Conservation (phyloP, 2,113 vertebrate species). For the Lota lota region DNA sequence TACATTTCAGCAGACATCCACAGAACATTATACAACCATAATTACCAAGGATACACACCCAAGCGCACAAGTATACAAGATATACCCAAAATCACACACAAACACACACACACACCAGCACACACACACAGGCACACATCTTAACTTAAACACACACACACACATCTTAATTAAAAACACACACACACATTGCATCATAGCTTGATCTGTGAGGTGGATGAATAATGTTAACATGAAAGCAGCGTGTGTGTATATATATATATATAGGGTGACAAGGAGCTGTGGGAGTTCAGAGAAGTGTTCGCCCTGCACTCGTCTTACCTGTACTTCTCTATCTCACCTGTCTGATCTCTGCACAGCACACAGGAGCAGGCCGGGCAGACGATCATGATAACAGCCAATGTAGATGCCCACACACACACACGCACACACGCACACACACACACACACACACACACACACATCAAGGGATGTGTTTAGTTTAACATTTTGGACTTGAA, state of each 20-base stretch:
- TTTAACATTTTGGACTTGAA: no score
- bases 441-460: not conserved
- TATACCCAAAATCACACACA: no score
- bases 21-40: no score
- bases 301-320: no score
- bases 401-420: constrained; percentile 21
- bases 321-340: no score
- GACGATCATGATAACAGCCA: constrained; percentile 60
- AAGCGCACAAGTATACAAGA: no score
- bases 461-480: not conserved
- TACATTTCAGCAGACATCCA: no score
- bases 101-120: not conserved
- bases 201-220: constrained; percentile 25
- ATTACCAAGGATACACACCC: no score
- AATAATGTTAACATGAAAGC: no score
- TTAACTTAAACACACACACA: constrained; percentile 22
- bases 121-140: not conserved
- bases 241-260: no score
- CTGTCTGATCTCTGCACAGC: constrained; percentile 12
- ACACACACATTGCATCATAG: constrained; percentile 39
- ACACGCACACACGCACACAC: no score
- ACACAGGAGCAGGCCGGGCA: constrained; percentile 50
- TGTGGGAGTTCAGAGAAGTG: constrained; percentile 36
- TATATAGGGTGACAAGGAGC: constrained; percentile 49
- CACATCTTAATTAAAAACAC: constrained; percentile 24